Percentiles rank a stretch among this genome's conserved stretches.
These are phyloP conservation scores for Nomada goodeniana DNA, from an alignment of 2,888 invertebrate species.

Conservation along the genomic window DNA sequence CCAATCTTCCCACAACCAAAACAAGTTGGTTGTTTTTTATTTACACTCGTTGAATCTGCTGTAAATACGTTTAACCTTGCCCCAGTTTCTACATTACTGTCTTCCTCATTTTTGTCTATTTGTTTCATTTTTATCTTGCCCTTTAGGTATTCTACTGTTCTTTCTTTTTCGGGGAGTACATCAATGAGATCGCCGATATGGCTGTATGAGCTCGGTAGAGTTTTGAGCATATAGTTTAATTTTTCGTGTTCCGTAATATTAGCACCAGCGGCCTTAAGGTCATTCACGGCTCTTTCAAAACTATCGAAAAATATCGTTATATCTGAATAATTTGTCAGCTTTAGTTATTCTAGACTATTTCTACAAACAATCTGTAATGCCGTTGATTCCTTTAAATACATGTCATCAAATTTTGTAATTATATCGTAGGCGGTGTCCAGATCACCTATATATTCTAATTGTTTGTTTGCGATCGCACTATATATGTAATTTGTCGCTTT, in stretches of 20 bases:
- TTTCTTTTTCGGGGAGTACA: constrained; percentile 60
- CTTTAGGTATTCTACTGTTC: constrained; percentile 68
- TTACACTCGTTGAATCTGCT: constrained; percentile 1
- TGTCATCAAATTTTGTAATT: constrained; percentile 39
- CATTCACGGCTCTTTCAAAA: constrained; percentile 32
- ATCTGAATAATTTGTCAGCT: constrained; percentile 26
- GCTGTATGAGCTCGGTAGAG: constrained; percentile 66
- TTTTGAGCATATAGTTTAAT: constrained; percentile 68
- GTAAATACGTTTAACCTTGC: constrained; percentile 41
- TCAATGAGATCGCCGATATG: constrained; percentile 69
- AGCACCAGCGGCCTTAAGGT: constrained; percentile 28
- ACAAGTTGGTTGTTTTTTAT: neutral
- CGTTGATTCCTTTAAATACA: constrained; percentile 40
- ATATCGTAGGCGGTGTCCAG: constrained; percentile 18
- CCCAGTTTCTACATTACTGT: neutral
- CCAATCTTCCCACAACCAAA: constrained; percentile 5
- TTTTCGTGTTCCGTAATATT: constrained; percentile 67
- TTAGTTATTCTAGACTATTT: constrained; percentile 31
- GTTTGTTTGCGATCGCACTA: constrained; percentile 15
- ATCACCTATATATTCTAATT: constrained; percentile 31
- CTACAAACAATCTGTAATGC: constrained; percentile 40
- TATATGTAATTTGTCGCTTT: constrained; percentile 63
- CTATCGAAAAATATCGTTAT: constrained; percentile 17
- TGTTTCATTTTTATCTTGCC: constrained; percentile 57
- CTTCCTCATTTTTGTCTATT: neutral